Evolutionary conservation across 2,113 vertebrate genomes (phyloP), one percentile per base, ranked within the genome.

Genomic region (Siniperca knerii): DNA sequence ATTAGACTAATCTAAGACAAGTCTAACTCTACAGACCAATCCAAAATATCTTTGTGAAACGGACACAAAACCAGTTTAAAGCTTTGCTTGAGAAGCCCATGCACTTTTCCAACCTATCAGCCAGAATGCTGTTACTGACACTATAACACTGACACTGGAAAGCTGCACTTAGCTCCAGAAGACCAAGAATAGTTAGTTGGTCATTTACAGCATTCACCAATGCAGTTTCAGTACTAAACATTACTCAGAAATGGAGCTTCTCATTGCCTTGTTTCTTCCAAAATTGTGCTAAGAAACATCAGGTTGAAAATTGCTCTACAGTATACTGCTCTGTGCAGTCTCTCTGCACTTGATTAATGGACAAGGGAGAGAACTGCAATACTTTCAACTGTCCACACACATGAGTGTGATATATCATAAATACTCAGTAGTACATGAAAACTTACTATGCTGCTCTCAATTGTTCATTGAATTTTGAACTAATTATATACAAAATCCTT

Each of bases 401-500:
- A 16, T 33, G 10, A 58, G 15, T 20, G 25, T 37, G 21, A 55
- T 73, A 42, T 18, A 25, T 55, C 71, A 58, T 9, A 71, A 72
- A 29, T 16, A 61, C 9, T n/a, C 33, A 37, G 12, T 25, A 18
- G 9, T 21, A 44, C 8, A 33, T 16, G 4, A 46, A 78, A 33
- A 23, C 9, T 40, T 57, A 33, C 2, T 20, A 0, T 44, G 25
- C 13, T 57, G 3, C 5, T 67, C 25, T 58, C 29, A 80, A 33
- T n/a, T 77, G 20, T 35, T 44, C 1, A 6, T 40, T 18, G 25
- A 54, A n/a, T 46, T 25, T 79, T 48, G 5, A 75, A 42, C 0
- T 70, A 50, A 66, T 60, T 75, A 3, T 23, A 75, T 35, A 18
- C 8, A 48, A 25, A 55, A 33, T 54, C 35, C 62, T 79, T 93